These are phyloP conservation scores for Xyliphius kryptos DNA, from an alignment of 2,113 vertebrate genomes.

Conservation along the genomic window DNA sequence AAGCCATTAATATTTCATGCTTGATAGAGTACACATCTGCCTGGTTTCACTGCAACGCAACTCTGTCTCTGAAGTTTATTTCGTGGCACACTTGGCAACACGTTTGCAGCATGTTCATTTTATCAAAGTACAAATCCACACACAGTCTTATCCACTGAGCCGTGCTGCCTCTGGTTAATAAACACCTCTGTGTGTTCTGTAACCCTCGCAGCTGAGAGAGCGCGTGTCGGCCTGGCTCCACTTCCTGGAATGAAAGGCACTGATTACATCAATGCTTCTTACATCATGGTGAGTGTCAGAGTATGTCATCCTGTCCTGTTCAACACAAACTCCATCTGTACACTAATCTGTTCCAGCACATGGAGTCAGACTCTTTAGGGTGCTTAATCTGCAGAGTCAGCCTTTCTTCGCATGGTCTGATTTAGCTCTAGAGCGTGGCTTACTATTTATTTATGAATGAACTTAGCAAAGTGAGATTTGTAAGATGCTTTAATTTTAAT, in stretches of 20 bases:
- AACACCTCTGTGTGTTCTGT: slow-evolving; percentile 6
- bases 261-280: slow-evolving; percentile 96
- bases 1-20: too few relatives aligned
- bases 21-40: too few relatives aligned
- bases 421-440: background rate
- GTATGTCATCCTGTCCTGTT: slow-evolving; percentile 32
- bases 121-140: too few relatives aligned
- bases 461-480: background rate
- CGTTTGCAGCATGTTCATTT: too few relatives aligned
- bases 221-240: slow-evolving; percentile 82
- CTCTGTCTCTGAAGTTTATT: too few relatives aligned
- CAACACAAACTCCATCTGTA: slow-evolving; percentile 11
- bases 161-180: slow-evolving; percentile 7
- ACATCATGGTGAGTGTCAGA: slow-evolving; percentile 92
- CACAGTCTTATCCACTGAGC: too few relatives aligned
- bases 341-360: background rate
- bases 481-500: too few relatives aligned
- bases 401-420: background rate
- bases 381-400: slow-evolving; percentile 1
- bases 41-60: too few relatives aligned
- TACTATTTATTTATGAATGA: slow-evolving; percentile 3
- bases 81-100: too few relatives aligned
- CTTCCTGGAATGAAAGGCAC: slow-evolving; percentile 89
- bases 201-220: slow-evolving; percentile 78
- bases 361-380: background rate